phyloP scores from a whole-genome alignment of 2,113 vertebrate genomes.

The Kobus ellipsiprymnus region DNA sequence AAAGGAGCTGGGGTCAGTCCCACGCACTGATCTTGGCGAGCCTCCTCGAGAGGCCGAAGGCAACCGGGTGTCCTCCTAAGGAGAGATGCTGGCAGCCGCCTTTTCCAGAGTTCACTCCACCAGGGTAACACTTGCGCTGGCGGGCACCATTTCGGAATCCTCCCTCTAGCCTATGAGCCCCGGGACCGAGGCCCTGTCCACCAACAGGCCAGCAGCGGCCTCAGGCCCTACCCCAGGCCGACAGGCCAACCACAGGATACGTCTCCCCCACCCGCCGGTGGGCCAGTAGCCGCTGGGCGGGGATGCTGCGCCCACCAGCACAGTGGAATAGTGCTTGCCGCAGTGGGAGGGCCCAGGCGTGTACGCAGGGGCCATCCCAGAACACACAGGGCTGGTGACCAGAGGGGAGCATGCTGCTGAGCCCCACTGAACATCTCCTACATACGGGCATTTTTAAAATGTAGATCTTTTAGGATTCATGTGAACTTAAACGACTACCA shows the following conservation, averaged over 20 bases:
- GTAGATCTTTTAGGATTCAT: not conserved
- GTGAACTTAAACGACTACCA: not conserved
- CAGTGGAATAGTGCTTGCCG: not conserved
- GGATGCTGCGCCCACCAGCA: accelerated
- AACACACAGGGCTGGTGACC: not conserved
- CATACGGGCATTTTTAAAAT: not conserved
- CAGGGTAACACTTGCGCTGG: not conserved
- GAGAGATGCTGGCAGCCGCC: not conserved
- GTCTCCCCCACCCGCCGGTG: not conserved
- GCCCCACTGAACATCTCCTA: not conserved
- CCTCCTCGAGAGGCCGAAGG: not conserved
- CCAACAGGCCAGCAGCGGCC: not conserved
- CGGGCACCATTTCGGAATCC: not conserved
- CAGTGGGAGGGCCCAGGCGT: not conserved
- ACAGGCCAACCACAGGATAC: too few relatives aligned
- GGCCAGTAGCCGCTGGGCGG: not conserved
- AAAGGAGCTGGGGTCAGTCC: not conserved
- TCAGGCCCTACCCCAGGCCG: not conserved
- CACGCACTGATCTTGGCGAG: not conserved
- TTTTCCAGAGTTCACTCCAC: not conserved
- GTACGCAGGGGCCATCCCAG: not conserved
- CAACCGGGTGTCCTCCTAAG: not conserved
- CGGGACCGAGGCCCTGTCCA: accelerated
- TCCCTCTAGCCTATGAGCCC: not conserved
- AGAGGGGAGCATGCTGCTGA: not conserved